These are phyloP conservation scores for Sebastes minor DNA, from an alignment of 2,797 vertebrate species.

Conservation along the genomic window DNA sequence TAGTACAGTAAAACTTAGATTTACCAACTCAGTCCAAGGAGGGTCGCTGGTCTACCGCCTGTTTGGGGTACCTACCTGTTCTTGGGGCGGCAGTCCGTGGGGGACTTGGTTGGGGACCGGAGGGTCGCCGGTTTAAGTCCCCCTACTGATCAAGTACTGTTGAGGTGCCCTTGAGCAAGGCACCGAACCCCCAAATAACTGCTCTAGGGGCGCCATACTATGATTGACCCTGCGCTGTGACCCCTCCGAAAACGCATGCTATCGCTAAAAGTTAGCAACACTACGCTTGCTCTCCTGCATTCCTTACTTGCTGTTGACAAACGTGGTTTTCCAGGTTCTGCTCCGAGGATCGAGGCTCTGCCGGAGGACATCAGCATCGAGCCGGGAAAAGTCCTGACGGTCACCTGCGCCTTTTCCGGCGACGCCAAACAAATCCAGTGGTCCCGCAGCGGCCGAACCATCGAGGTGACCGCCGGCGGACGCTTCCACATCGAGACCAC, in stretches of 20 bases:
- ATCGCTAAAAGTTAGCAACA: background rate
- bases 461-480: constrained; percentile 87
- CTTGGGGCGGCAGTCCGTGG: too few species aligned
- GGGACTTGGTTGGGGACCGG: too few species aligned
- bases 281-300: background rate
- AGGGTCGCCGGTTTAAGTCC: too few species aligned
- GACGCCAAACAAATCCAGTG: constrained; percentile 90
- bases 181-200: too few species aligned
- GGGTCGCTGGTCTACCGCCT: too few species aligned
- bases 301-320: background rate
- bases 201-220: too few species aligned
- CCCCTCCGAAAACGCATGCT: too few species aligned
- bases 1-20: too few species aligned
- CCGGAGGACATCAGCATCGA: constrained; percentile 98
- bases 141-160: too few species aligned
- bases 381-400: constrained; percentile 94
- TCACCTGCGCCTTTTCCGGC: constrained; percentile 95
- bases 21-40: too few species aligned
- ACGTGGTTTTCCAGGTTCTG: constrained; percentile 75
- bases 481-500: constrained; percentile 97
- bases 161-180: too few species aligned
- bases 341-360: constrained; percentile 97
- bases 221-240: too few species aligned
- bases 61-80: background rate
- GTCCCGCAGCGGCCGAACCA: constrained; percentile 86